These are phyloP conservation scores for Latrodectus hesperus DNA, from an alignment of 2,888 invertebrate species.

Conservation along the genomic window DNA sequence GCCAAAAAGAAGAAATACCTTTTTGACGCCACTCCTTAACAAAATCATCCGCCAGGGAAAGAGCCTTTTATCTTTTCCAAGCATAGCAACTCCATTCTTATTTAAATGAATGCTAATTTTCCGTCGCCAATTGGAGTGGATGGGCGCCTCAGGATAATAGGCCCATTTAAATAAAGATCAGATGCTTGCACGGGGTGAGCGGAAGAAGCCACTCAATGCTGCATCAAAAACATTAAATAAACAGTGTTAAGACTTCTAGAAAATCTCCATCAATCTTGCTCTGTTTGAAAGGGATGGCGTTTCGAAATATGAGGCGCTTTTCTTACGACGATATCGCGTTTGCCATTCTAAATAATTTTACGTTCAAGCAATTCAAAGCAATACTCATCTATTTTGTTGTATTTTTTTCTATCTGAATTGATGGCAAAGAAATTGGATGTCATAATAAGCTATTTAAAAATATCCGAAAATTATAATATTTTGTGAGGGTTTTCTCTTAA, in stretches of 20 bases:
- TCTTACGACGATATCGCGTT: too few relatives aligned
- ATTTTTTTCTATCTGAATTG: too few relatives aligned
- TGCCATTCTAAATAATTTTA: too few relatives aligned
- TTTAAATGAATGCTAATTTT: slow-evolving; percentile 56
- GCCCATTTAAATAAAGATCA: neutral
- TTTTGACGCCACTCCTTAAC: slow-evolving; percentile 5
- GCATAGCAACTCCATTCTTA: slow-evolving; percentile 39
- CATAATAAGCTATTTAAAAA: too few relatives aligned
- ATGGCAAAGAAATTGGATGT: too few relatives aligned
- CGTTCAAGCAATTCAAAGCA: too few relatives aligned
- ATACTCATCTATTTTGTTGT: too few relatives aligned
- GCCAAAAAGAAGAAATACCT: neutral
- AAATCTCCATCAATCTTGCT: neutral
- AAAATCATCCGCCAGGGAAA: too few relatives aligned
- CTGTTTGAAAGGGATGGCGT: neutral
- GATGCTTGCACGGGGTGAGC: neutral
- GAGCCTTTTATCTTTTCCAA: neutral
- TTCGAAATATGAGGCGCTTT: too few relatives aligned
- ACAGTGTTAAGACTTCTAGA: slow-evolving; percentile 9
- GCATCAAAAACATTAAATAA: slow-evolving; percentile 5
- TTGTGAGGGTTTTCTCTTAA: too few relatives aligned
- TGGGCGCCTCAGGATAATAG: slow-evolving; percentile 26
- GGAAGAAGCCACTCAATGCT: neutral
- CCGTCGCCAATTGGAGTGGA: slow-evolving; percentile 17
- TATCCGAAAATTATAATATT: too few relatives aligned